phyloP scores from a whole-genome alignment of 2,797 vertebrate genomes.

The Macropodus opercularis region DNA sequence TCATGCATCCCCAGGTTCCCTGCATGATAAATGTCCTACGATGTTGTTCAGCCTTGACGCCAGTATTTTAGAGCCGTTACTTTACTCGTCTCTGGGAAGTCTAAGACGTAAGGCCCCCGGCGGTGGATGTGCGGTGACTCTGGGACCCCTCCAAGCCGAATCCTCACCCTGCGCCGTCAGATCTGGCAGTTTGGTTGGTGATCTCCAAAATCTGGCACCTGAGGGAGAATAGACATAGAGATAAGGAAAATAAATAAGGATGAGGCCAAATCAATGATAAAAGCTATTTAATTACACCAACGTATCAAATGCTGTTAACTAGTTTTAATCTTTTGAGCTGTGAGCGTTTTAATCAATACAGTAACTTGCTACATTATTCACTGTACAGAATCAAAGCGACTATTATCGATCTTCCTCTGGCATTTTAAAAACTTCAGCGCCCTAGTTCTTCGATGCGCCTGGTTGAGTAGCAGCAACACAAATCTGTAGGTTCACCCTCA shows the following conservation, averaged over 20 bases:
- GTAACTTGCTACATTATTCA: slow-evolving; percentile 31
- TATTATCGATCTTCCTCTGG: slow-evolving; percentile 39
- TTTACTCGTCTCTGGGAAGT: background rate
- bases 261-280: slow-evolving; percentile 9
- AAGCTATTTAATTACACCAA: slow-evolving; percentile 20
- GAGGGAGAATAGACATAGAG: slow-evolving; percentile 27
- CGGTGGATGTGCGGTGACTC: slow-evolving; percentile 15
- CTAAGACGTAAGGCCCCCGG: slow-evolving; percentile 29
- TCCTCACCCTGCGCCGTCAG: slow-evolving; percentile 17
- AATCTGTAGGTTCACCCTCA: slow-evolving; percentile 16
- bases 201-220: slow-evolving; percentile 44
- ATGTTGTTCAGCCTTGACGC: slow-evolving; percentile 4
- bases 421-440: slow-evolving; percentile 40
- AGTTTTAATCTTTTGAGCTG: slow-evolving; percentile 16
- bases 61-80: background rate
- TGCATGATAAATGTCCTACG: slow-evolving; percentile 54
- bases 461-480: slow-evolving; percentile 30
- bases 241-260: background rate
- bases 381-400: slow-evolving; percentile 27
- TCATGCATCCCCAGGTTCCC: slow-evolving; percentile 24
- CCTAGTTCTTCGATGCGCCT: slow-evolving; percentile 37
- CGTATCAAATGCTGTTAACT: slow-evolving; percentile 21
- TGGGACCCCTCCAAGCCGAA: background rate
- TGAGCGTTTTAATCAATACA: slow-evolving; percentile 4
- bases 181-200: background rate